These are phyloP conservation scores for Priocnemis perturbator DNA, from an alignment of 2,888 invertebrate species.

Conservation along the genomic window DNA sequence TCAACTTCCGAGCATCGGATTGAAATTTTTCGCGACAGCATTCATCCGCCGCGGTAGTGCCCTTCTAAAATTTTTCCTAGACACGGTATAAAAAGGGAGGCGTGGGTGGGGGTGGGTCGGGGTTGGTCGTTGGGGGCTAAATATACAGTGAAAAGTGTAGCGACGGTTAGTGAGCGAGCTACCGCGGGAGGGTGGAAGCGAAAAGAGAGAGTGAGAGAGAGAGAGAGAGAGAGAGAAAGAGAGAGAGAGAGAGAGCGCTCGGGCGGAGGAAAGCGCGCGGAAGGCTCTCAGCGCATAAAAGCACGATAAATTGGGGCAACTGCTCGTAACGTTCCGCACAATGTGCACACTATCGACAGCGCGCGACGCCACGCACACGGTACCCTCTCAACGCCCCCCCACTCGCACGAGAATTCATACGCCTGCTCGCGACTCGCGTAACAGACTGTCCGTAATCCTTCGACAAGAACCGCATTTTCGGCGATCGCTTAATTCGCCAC, in stretches of 20 bases:
- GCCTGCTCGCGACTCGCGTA: no score
- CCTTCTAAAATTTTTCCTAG: no score
- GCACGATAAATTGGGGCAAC: constrained; percentile 58
- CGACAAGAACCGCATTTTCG: no score
- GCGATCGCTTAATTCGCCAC: no score
- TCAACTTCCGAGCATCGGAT: no score
- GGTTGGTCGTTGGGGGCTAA: not conserved
- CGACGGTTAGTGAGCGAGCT: not conserved
- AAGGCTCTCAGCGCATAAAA: constrained; percentile 51
- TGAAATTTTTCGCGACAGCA: no score
- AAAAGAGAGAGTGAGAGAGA: not conserved
- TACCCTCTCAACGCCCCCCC: no score
- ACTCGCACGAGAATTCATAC: no score
- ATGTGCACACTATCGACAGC: constrained; percentile 50
- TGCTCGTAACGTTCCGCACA: constrained; percentile 52
- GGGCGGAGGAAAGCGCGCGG: constrained; percentile 32
- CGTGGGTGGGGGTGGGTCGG: no score
- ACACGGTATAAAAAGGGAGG: no score
- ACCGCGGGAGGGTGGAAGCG: not conserved
- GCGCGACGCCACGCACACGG: constrained; percentile 15
- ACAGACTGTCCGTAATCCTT: no score
- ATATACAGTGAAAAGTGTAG: not conserved
- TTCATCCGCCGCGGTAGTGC: no score
- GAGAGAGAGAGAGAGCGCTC: not conserved
- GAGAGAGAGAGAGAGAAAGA: not conserved